Evolutionary conservation across 2,888 invertebrate species (phyloP).

Genomic region (Andrena fulva): DNA sequence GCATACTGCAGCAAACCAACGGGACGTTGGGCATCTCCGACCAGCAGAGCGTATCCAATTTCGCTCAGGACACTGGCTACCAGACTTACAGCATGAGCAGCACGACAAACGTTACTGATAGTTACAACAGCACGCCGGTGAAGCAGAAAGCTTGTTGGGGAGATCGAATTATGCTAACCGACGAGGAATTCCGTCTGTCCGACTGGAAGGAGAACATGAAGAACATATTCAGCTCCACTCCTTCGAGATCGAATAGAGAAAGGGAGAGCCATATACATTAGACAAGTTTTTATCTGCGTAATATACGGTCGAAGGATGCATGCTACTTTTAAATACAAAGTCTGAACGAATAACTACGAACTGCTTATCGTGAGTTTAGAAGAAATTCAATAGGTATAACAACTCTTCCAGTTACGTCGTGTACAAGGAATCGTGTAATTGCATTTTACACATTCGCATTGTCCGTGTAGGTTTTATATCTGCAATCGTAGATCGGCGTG

Average conservation of each 20-base stretch:
- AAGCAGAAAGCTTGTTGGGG: slow-evolving; percentile 72
- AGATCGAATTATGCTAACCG: slow-evolving; percentile 70
- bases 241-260: slow-evolving; percentile 76
- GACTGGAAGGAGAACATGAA: slow-evolving; percentile 79
- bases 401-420: neutral
- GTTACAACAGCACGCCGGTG: slow-evolving; percentile 67
- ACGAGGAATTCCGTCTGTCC: slow-evolving; percentile 73
- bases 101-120: slow-evolving; percentile 71
- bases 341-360: neutral
- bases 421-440: neutral
- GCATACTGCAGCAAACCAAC: slow-evolving; percentile 70
- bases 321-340: neutral
- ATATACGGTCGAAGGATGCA: neutral
- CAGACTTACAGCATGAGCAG: slow-evolving; percentile 80
- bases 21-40: slow-evolving; percentile 72
- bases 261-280: slow-evolving; percentile 50
- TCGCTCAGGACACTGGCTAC: slow-evolving; percentile 81
- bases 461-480: slow-evolving; percentile 4
- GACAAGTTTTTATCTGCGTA: slow-evolving; percentile 5
- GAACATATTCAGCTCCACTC: slow-evolving; percentile 80
- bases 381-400: neutral
- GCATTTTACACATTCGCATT: neutral
- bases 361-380: neutral
- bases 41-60: slow-evolving; percentile 74
- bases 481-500: neutral